These are phyloP conservation scores for Microtus richardsoni DNA, from an alignment of 2,113 vertebrate genomes.

Conservation along the genomic window DNA sequence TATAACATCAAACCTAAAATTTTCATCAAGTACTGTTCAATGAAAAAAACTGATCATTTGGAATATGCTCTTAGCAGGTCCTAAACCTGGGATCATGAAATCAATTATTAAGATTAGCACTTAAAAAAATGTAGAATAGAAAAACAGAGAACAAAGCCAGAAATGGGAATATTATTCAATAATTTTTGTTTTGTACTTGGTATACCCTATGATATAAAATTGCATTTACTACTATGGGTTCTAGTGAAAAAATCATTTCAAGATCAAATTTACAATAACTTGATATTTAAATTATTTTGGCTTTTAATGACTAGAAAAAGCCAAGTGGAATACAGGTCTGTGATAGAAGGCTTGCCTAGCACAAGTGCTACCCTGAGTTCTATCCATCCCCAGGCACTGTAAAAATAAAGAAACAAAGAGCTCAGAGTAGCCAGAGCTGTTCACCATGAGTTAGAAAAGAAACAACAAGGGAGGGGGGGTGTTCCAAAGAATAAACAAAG, in stretches of 20 bases:
- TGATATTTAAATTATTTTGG: constrained; percentile 35
- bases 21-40: constrained; percentile 53
- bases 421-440: not conserved
- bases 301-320: constrained; percentile 52
- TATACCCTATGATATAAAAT: constrained; percentile 42
- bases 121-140: constrained; percentile 14
- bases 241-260: not conserved
- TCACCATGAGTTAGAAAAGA: constrained; percentile 48
- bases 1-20: constrained; percentile 11
- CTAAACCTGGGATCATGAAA: constrained; percentile 33
- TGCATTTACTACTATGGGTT: constrained; percentile 34
- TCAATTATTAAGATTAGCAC: constrained; percentile 28
- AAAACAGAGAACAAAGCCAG: constrained; percentile 37
- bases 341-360: not conserved
- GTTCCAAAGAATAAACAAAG: constrained; percentile 45
- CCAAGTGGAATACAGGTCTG: not conserved
- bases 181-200: constrained; percentile 2
- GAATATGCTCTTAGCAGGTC: constrained; percentile 8
- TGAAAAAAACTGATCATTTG: not conserved
- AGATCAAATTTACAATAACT: constrained; percentile 53
- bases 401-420: constrained; percentile 20
- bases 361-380: not conserved
- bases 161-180: constrained; percentile 42
- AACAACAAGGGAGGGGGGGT: not conserved
- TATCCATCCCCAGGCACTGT: not conserved